Evolutionary conservation across 2,113 vertebrate genomes (phyloP).

Genomic region (Motacilla tschutschensis): DNA sequence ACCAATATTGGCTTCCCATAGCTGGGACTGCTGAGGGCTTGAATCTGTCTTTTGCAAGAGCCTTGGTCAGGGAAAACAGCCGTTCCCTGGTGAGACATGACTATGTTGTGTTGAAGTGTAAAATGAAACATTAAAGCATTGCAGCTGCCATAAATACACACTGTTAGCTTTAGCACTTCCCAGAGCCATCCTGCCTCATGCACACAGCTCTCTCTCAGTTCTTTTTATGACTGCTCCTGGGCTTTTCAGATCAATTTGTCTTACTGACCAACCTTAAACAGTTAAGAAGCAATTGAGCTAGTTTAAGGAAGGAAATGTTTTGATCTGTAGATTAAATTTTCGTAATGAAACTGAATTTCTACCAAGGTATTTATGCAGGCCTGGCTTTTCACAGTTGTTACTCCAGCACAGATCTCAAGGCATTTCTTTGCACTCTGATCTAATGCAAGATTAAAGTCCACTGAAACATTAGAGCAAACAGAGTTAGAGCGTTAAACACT

Average conservation of each 20-base stretch:
- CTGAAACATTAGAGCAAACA: conserved; percentile 6
- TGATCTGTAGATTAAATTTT: conserved; percentile 42
- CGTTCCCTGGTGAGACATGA: not conserved
- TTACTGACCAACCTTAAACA: conserved; percentile 49
- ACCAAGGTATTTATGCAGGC: conserved; percentile 4
- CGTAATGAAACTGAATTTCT: conserved; percentile 44
- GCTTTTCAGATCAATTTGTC: conserved; percentile 56
- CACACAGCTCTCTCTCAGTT: conserved; percentile 4
- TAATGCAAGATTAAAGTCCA: conserved; percentile 18
- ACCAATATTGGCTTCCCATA: not conserved
- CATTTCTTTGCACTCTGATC: conserved; percentile 6
- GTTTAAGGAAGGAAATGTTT: conserved; percentile 42
- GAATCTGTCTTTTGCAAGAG: not conserved
- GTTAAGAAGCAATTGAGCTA: conserved; percentile 50
- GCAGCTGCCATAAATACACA: conserved; percentile 57
- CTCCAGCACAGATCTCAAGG: conserved; percentile 22
- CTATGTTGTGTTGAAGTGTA: conserved; percentile 11
- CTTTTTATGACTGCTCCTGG: conserved; percentile 44
- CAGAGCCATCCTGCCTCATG: conserved; percentile 26
- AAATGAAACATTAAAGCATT: conserved; percentile 55
- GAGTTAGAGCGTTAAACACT: not conserved
- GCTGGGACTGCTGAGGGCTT: not conserved
- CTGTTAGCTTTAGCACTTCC: conserved; percentile 52
- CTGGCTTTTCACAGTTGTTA: conserved; percentile 4
- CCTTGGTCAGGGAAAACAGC: conserved; percentile 4